Conservation (phyloP, 2,888 invertebrate genomes). For the Campoletis raptor region DNA sequence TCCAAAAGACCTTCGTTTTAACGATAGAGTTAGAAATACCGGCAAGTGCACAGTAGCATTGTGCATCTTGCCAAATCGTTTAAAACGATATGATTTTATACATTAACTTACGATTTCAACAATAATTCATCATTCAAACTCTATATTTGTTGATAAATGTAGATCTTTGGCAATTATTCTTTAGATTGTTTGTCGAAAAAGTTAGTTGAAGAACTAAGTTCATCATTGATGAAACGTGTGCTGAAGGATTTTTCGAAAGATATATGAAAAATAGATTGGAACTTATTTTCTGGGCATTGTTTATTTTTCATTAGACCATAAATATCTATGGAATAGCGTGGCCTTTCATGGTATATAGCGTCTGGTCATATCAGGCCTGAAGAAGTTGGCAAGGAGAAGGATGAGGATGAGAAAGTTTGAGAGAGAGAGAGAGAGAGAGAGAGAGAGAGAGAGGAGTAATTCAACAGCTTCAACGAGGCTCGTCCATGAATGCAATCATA, state of each 20-base stretch:
- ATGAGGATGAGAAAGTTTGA: conserved; percentile 32
- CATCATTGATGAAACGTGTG: neutral
- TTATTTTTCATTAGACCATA: conserved; percentile 17
- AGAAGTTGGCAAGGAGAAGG: conserved; percentile 33
- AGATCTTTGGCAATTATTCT: neutral
- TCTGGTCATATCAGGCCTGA: conserved; percentile 23
- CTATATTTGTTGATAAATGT: neutral
- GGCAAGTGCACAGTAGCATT: conserved; percentile 8
- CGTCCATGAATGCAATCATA: conserved; percentile 63
- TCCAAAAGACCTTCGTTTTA: neutral
- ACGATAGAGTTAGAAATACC: neutral
- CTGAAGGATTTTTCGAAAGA: neutral
- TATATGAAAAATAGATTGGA: neutral
- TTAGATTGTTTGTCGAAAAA: neutral
- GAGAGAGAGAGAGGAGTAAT: neutral
- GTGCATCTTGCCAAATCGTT: neutral
- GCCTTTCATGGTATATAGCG: conserved; percentile 29
- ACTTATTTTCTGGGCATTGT: conserved; percentile 14
- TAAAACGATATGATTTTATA: neutral
- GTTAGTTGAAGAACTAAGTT: neutral
- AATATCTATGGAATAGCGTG: conserved; percentile 8
- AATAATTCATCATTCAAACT: neutral
- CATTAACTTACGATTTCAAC: neutral
- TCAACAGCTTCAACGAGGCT: conserved; percentile 51
- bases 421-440: conserved; percentile 10